Evolutionary conservation across 2,888 invertebrate genomes (phyloP).

Genomic region (Oxycera nigricornis): DNA sequence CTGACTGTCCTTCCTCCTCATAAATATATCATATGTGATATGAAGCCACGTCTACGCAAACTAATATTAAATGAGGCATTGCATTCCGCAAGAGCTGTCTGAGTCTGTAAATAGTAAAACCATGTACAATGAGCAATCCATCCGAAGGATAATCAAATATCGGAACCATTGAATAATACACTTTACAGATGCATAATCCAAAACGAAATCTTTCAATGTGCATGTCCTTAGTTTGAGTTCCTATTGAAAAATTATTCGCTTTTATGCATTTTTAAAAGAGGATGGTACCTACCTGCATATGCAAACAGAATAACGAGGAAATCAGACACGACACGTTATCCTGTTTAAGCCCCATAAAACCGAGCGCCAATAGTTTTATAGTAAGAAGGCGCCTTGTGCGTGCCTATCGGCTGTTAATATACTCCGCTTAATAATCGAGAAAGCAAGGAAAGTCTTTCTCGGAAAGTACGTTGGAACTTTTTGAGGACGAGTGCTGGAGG

Average conservation of each 20-base stretch:
- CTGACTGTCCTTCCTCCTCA: neutral
- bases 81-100: neutral
- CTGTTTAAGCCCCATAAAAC: no score
- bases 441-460: neutral
- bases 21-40: neutral
- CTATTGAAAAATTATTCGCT: no score
- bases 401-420: conserved; percentile 18
- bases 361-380: neutral
- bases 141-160: conserved; percentile 26
- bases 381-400: neutral
- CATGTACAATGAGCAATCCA: neutral
- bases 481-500: no score
- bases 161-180: no score
- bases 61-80: neutral
- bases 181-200: no score
- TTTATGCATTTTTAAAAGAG: no score
- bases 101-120: neutral
- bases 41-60: neutral
- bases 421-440: neutral
- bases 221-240: no score
- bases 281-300: no score
- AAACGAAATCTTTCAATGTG: no score
- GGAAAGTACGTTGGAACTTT: no score
- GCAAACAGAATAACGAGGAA: no score
- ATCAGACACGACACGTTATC: no score